Evolutionary conservation across 2,113 vertebrate species (phyloP).

Genomic region (human): GRCh38 chr4:172140001-172140500

Average conservation of each 20-base stretch:
- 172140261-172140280: background rate
- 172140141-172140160: background rate
- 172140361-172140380: background rate
- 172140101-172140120: background rate
- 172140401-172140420: background rate
- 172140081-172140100: background rate
- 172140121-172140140: background rate
- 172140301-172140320: background rate
- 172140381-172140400: background rate
- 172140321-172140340: background rate
- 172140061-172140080: background rate
- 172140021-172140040: background rate
- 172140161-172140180: background rate
- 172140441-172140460: background rate
- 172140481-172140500: background rate
- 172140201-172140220: background rate
- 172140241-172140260: background rate
- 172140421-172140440: background rate
- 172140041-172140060: background rate
- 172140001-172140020: background rate
- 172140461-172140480: background rate
- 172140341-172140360: background rate
- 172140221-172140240: background rate
- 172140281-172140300: background rate
- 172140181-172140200: background rate